phyloP scores from a whole-genome alignment of 2,888 invertebrate genomes.

The Ptilodon capucinus region DNA sequence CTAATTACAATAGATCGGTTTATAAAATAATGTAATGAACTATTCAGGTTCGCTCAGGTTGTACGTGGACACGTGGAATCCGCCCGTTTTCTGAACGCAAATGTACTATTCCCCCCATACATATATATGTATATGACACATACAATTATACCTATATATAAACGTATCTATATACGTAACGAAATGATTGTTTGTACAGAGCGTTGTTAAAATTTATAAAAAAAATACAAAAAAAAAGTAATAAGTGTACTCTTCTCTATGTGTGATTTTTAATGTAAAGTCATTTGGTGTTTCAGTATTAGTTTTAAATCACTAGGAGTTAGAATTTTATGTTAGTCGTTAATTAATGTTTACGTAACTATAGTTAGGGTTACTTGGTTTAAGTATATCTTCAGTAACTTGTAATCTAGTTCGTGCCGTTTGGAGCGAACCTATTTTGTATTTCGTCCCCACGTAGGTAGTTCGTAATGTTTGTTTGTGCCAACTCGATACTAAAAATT shows the following conservation, averaged over 20 bases:
- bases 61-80: slow-evolving; percentile 17
- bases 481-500: slow-evolving; percentile 49
- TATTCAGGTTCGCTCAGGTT: slow-evolving; percentile 10
- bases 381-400: slow-evolving; percentile 65
- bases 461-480: slow-evolving; percentile 49
- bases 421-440: slow-evolving; percentile 25
- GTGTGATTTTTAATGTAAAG: slow-evolving; percentile 62
- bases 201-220: slow-evolving; percentile 55
- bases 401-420: slow-evolving; percentile 40
- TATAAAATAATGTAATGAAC: too few species aligned
- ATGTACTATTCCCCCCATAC: slow-evolving; percentile 17
- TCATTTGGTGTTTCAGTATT: slow-evolving; percentile 71
- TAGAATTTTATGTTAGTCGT: slow-evolving; percentile 77
- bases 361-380: slow-evolving; percentile 61
- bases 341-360: slow-evolving; percentile 73
- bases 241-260: slow-evolving; percentile 50
- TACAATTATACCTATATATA: slow-evolving; percentile 35
- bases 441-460: slow-evolving; percentile 45
- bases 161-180: slow-evolving; percentile 35
- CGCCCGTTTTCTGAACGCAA: slow-evolving; percentile 43
- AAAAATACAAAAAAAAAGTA: slow-evolving; percentile 37
- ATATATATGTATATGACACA: slow-evolving; percentile 22
- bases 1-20: background rate
- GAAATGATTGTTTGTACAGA: slow-evolving; percentile 67
- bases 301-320: slow-evolving; percentile 74